Percentiles rank a stretch among this genome's conserved stretches.
These are phyloP conservation scores for Aricia agestis DNA, from an alignment of 1,140 invertebrate species.

Conservation along the genomic window DNA sequence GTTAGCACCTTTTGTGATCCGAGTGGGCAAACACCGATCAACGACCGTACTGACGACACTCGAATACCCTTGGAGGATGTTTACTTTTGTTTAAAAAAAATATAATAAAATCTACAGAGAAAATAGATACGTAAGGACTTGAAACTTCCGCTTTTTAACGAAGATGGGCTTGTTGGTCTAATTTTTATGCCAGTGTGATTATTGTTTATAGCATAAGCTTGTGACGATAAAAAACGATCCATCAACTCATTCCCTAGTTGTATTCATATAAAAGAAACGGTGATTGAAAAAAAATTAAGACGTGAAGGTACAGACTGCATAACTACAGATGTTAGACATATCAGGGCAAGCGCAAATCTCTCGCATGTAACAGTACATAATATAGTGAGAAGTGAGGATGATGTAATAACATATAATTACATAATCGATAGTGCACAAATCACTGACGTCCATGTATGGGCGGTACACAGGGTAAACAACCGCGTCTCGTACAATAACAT, in stretches of 20 bases:
- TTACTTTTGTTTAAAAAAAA: background rate
- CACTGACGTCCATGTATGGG: constrained; percentile 31
- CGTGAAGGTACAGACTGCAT: no score
- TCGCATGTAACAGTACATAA: background rate
- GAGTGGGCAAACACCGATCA: background rate
- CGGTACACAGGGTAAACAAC: constrained; percentile 28
- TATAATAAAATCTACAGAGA: background rate
- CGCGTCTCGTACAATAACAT: constrained; percentile 28
- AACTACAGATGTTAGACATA: no score
- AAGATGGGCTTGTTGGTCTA: no score
- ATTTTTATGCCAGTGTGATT: no score
- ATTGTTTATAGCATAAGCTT: no score
- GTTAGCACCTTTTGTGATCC: constrained; percentile 1
- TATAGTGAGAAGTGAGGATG: constrained; percentile 18
- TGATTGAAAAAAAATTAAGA: no score
- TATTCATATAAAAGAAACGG: no score
- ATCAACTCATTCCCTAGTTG: no score
- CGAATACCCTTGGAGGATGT: background rate
- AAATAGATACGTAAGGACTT: background rate
- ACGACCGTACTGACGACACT: background rate
- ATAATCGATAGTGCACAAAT: constrained; percentile 38
- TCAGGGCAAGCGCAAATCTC: background rate
- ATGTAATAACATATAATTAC: constrained; percentile 38
- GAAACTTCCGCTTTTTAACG: no score
- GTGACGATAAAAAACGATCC: no score